Evolutionary conservation across 2,113 vertebrate genomes (phyloP).

Genomic region (Pluvialis apricaria): DNA sequence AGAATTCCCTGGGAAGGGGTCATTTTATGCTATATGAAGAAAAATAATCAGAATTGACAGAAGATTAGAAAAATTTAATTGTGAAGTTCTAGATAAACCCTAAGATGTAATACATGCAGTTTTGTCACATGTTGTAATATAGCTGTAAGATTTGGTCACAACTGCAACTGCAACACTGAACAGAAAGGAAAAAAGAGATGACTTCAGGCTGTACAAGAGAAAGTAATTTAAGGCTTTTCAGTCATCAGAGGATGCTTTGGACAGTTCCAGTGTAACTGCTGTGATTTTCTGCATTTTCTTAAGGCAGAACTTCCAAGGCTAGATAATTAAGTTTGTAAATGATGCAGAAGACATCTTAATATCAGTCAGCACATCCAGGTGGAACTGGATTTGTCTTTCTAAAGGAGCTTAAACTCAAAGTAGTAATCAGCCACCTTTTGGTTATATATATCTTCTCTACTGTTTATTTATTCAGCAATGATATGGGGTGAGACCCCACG

Average conservation of each 20-base stretch:
- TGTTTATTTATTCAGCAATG: background rate
- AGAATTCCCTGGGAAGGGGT: background rate
- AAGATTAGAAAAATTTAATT: background rate
- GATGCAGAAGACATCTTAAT: background rate
- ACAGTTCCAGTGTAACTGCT: background rate
- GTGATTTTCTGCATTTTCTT: background rate
- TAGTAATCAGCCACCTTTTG: background rate
- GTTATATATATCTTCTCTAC: background rate
- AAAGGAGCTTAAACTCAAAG: background rate
- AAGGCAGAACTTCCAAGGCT: background rate
- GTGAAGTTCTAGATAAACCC: background rate
- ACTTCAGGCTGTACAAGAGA: background rate
- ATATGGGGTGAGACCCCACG: too few species aligned
- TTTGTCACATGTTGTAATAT: background rate
- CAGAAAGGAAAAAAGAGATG: background rate
- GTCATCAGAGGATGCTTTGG: background rate
- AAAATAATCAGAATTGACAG: background rate
- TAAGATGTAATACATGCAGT: background rate
- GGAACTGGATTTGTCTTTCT: background rate
- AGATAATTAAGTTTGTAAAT: constrained; percentile 14
- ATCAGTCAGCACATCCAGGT: background rate
- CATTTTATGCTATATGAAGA: background rate
- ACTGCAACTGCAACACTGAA: background rate
- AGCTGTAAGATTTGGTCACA: background rate
- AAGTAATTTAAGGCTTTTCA: background rate